These are phyloP conservation scores for Pipra filicauda DNA, from an alignment of 2,113 vertebrate species.

Conservation along the genomic window DNA sequence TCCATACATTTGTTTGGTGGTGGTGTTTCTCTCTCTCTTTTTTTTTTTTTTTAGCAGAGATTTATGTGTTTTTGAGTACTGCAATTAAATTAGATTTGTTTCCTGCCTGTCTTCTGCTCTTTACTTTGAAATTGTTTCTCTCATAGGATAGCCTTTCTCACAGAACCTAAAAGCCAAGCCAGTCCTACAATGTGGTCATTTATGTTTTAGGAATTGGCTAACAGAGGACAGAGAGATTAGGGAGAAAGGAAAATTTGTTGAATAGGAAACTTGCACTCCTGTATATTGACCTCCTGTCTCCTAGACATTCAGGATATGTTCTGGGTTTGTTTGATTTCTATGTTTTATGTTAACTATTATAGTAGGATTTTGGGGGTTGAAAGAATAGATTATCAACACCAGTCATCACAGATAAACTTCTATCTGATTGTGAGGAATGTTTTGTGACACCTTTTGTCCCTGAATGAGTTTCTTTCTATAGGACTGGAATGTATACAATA, in stretches of 20 bases:
- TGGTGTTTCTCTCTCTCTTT: too few relatives aligned
- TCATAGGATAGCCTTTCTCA: neutral
- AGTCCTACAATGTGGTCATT: neutral
- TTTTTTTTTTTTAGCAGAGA: too few relatives aligned
- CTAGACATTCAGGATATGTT: neutral
- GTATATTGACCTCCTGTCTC: neutral
- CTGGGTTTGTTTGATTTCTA: neutral
- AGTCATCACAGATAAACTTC: neutral
- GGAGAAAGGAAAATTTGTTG: neutral
- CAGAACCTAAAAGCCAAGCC: neutral
- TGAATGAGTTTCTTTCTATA: neutral
- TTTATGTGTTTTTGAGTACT: neutral
- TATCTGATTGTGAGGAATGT: neutral
- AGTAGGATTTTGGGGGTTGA: neutral
- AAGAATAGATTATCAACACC: neutral
- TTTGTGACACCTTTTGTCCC: neutral
- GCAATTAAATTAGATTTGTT: neutral
- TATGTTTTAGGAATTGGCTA: neutral
- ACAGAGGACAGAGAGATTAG: neutral
- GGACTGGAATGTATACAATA: neutral
- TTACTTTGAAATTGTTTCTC: neutral
- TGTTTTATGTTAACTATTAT: neutral
- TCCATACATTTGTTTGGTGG: too few relatives aligned
- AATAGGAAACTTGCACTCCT: neutral
- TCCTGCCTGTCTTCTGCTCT: neutral